Evolutionary conservation across 2,888 invertebrate species (phyloP).

Genomic region (Octonoba sinensis): DNA sequence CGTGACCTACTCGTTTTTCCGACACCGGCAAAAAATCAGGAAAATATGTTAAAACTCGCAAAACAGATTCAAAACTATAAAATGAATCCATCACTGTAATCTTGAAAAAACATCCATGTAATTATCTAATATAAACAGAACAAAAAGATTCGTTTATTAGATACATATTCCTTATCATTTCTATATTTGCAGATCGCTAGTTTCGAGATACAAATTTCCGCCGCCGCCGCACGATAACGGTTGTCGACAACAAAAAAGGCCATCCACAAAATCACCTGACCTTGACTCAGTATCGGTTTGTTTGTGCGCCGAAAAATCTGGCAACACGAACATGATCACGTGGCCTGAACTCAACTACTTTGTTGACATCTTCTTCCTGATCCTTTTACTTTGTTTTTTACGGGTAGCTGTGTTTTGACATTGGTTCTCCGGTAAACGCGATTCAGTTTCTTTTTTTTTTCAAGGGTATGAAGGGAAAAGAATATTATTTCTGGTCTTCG

Average conservation of each 20-base stretch:
- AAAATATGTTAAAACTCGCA: no score
- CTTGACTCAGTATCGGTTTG: constrained; percentile 61
- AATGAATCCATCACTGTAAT: no score
- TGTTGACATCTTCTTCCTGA: constrained; percentile 60
- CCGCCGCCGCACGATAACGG: constrained; percentile 17
- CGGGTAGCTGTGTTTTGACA: constrained; percentile 12
- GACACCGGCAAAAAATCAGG: no score
- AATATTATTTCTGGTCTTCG: no score
- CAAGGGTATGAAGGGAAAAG: constrained; percentile 9
- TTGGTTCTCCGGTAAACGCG: no score
- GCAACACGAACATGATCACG: constrained; percentile 52
- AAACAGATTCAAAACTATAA: no score
- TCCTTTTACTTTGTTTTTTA: constrained; percentile 30
- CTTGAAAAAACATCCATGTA: no score
- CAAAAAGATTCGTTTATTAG: no score
- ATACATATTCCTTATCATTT: constrained; percentile 12
- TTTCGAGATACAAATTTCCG: constrained; percentile 25
- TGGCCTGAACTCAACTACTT: constrained; percentile 57
- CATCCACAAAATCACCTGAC: constrained; percentile 52
- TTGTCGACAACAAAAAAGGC: constrained; percentile 14
- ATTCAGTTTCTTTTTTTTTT: constrained; percentile 7
- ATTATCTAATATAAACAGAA: no score
- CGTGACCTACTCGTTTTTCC: no score
- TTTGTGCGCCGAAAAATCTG: constrained; percentile 56
- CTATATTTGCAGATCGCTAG: constrained; percentile 26